phyloP scores from a whole-genome alignment of 2,113 vertebrate genomes.

The Phyllostomus hastatus region DNA sequence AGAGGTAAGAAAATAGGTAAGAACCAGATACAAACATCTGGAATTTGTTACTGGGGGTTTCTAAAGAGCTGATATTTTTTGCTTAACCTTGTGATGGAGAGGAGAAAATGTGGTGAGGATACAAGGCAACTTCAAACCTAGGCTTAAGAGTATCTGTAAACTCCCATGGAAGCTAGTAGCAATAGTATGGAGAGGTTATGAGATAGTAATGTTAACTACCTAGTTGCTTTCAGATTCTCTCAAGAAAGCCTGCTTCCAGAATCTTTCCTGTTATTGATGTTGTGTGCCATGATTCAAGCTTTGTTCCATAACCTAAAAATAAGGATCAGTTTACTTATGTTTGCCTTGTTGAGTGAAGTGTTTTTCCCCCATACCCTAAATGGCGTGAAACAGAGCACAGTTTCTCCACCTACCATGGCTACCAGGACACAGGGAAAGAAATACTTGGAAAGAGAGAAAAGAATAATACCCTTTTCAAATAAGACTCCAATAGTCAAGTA shows the following conservation, averaged over 20 bases:
- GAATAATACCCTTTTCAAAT: background rate
- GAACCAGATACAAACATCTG: background rate
- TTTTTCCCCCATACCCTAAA: background rate
- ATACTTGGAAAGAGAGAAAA: background rate
- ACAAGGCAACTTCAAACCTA: background rate
- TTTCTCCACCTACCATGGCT: background rate
- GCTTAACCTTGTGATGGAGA: background rate
- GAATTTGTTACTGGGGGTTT: background rate
- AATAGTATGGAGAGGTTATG: background rate
- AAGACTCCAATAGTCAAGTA: background rate
- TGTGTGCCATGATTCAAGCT: background rate
- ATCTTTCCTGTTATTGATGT: background rate
- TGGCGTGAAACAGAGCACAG: background rate
- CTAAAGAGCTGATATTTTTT: background rate
- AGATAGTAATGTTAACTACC: background rate
- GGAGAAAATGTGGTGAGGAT: background rate
- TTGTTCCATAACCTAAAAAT: conserved; percentile 24
- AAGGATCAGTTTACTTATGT: background rate
- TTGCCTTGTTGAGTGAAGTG: background rate
- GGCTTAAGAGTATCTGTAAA: conserved; percentile 11
- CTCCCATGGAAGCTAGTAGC: background rate
- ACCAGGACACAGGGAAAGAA: background rate
- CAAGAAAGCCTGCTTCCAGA: conserved; percentile 16
- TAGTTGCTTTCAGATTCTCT: background rate
- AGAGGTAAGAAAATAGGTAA: background rate